Base-by-base conservation (phyloP, 2,888 invertebrate genomes). In the Margaritifera margaritifera region DNA sequence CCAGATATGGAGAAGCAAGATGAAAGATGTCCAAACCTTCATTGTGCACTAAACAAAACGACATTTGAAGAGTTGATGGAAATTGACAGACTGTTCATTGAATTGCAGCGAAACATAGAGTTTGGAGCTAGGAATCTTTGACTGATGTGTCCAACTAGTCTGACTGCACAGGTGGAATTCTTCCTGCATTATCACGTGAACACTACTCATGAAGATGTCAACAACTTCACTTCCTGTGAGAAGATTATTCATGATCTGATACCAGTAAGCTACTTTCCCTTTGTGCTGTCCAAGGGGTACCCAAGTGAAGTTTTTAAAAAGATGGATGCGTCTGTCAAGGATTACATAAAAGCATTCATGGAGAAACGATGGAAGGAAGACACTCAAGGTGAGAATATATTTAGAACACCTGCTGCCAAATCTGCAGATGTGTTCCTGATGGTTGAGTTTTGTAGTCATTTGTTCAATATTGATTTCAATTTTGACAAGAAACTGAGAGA, bases 71-170 rank as follows among this genome's bases (percentile, higher is more conserved):
- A 64, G 25, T 62, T 78, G 31, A 58, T 78, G 15, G 66, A 69
- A 1, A 27, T 68, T 19, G 77, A 77, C 53, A 56, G 74, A 20
- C 51, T 75, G 54, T 52, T 72, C 25, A 55, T 80, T 4, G 74
- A 74, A 51, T 64, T 72, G 57, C 75, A 78, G 11, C 57, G 25
- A 20, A 71, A 75, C 24, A 63, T 80, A 11, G 63, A 72, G 2
- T 51, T 64, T 57, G 77, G 77, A n/a, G 64, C 63, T 25, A 20
- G 19, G 4, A 51, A 25, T n/a, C 27, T 76, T 50, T 18, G 24
- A 3, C 42, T 22, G 24, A 63, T 27, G 6, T 71, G 62, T 59
- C 55, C 62, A n/a, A 4, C 27, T 4, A 52, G n/a, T 20, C 22
- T 76, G 8, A 56, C 19, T 52, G 31, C 52, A 20, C 1, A 60